Evolutionary conservation across 2,888 invertebrate species (phyloP).

Genomic region (Pheosia tremula): DNA sequence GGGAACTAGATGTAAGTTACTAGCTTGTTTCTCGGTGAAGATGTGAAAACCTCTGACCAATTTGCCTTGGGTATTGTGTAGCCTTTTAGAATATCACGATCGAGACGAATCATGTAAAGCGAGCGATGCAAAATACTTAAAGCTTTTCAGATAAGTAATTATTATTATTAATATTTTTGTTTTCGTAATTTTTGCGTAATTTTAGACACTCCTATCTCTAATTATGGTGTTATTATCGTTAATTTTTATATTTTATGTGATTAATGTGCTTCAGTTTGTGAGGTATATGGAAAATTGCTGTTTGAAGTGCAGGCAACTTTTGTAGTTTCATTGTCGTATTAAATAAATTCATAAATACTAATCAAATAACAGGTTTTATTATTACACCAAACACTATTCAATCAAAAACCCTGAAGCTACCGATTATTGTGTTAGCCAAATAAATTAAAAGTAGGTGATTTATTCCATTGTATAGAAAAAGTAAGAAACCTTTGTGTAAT

Average conservation of each 20-base stretch:
- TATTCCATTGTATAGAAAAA: too few relatives aligned
- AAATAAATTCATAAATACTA: slow-evolving; percentile 83
- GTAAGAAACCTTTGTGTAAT: too few relatives aligned
- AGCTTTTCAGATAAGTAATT: slow-evolving; percentile 72
- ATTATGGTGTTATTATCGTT: slow-evolving; percentile 72
- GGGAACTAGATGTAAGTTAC: slow-evolving; percentile 73
- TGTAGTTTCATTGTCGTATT: slow-evolving; percentile 86
- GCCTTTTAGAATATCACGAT: slow-evolving; percentile 78
- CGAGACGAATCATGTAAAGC: slow-evolving; percentile 80
- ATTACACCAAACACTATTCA: background rate
- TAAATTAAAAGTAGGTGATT: too few relatives aligned
- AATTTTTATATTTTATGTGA: slow-evolving; percentile 75
- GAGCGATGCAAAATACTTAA: slow-evolving; percentile 69
- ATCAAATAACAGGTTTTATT: slow-evolving; percentile 52
- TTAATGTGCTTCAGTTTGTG: slow-evolving; percentile 82
- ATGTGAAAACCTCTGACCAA: slow-evolving; percentile 82
- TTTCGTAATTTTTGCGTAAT: slow-evolving; percentile 78
- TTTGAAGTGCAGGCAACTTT: slow-evolving; percentile 83
- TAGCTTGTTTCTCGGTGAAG: slow-evolving; percentile 79
- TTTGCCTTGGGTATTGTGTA: slow-evolving; percentile 84
- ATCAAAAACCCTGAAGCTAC: too few relatives aligned
- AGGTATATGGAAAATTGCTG: slow-evolving; percentile 75
- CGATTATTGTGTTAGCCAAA: too few relatives aligned
- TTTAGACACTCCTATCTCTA: slow-evolving; percentile 75
- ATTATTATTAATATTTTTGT: slow-evolving; percentile 53